Evolutionary conservation across 2,888 invertebrate genomes (phyloP), one percentile per base, ranked within the genome.

Genomic region (Mesodorylaimus sp.): DNA sequence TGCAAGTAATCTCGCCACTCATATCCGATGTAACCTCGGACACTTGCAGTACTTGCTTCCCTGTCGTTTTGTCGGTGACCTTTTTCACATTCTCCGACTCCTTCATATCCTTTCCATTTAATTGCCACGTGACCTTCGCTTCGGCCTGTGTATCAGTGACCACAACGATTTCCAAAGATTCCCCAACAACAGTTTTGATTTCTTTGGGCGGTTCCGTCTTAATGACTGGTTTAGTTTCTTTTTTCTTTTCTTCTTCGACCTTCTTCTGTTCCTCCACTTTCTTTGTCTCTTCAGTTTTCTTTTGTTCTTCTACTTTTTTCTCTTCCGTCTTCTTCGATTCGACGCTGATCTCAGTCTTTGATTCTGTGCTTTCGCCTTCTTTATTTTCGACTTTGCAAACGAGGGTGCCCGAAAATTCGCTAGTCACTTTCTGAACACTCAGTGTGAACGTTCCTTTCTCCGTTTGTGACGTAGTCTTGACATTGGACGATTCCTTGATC

Each of bases 11-110:
- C 21, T 58, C 57, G n/a, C 66, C 67, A 16, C 55, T 26, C 43
- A 23, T 52, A 46, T 27, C 53, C 58, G 3, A 44, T 24, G 2
- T 55, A 55, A 64, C 62, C 49, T 57, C 41, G 27, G 80, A 79
- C 59, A 89, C 79, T 36, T 79, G 77, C 46, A 93, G 68, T 0
- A 78, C 79, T 59, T 80, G 81, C 0, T 79, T 80, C 3, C 44
- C 44, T 26, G 24, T 7, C 7, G 7, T 5, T 3, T 25, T 25
- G 44, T 26, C 27, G 10, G 26, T 26, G 13, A 26, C 10, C 7
- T 7, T 5, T 5, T 26, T 26, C 10, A 26, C 27, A 3, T 7
- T 10, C 7, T 43, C 44, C 3, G 7, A 10, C 5, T 21, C 27
- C 5, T 7, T 10, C 26, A 43, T 10, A 26, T 43, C 26, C 44